Evolutionary conservation across 2,113 vertebrate species (phyloP).

Genomic region (Nothocercus julius): DNA sequence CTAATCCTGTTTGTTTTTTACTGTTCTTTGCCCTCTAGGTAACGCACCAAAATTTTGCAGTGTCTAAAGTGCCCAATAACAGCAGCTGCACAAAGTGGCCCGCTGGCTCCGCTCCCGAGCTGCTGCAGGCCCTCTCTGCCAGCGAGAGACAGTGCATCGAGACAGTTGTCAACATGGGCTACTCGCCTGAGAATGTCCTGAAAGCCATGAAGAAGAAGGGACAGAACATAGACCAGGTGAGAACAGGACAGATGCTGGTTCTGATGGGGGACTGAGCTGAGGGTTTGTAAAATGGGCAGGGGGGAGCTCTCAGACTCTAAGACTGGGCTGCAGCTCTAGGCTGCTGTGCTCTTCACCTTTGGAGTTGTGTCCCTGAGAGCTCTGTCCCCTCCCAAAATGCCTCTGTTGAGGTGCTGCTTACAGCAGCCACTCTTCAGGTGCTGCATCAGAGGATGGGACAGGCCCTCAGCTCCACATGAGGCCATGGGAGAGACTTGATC

Average conservation of each 20-base stretch:
- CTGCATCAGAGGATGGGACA: neutral
- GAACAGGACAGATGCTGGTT: neutral
- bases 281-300: neutral
- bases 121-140: slow-evolving; percentile 84
- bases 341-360: rapidly evolving
- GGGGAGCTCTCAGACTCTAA: neutral
- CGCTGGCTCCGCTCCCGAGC: neutral
- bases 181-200: slow-evolving; percentile 89
- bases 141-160: slow-evolving; percentile 90
- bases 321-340: neutral
- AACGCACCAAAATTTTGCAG: slow-evolving; percentile 67
- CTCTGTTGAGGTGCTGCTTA: neutral
- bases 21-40: slow-evolving; percentile 40
- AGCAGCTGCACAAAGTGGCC: slow-evolving; percentile 35
- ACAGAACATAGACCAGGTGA: slow-evolving; percentile 95
- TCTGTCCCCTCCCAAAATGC: neutral
- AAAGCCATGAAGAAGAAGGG: slow-evolving; percentile 97
- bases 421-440: neutral
- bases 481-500: neutral
- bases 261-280: neutral
- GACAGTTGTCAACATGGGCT: slow-evolving; percentile 94
- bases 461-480: neutral
- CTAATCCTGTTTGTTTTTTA: neutral
- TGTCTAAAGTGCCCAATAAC: slow-evolving; percentile 80
- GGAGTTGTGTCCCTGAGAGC: neutral